phyloP scores from a whole-genome alignment of 2,113 vertebrate genomes.

The Nannospalax galili region DNA sequence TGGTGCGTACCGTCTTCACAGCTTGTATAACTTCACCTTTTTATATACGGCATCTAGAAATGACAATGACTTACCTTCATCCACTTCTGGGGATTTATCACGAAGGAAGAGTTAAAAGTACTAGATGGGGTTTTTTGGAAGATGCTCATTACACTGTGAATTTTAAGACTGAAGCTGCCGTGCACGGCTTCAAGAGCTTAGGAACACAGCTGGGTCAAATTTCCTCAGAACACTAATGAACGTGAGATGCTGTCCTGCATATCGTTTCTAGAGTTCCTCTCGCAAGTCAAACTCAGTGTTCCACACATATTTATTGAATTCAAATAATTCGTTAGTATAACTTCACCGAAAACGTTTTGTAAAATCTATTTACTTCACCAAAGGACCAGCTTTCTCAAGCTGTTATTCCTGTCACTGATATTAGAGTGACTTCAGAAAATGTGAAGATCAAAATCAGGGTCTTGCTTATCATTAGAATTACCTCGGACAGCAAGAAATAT shows the following conservation, averaged over 20 bases:
- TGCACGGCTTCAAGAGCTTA: neutral
- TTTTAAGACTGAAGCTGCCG: neutral
- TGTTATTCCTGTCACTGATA: neutral
- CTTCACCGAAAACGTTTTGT: slow-evolving; percentile 15
- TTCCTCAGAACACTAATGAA: neutral
- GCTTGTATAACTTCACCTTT: neutral
- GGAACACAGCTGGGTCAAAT: neutral
- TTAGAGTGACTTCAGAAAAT: slow-evolving; percentile 25
- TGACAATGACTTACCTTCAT: neutral
- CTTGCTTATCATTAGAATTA: neutral
- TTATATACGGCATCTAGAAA: slow-evolving; percentile 28
- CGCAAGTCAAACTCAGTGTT: slow-evolving; percentile 27
- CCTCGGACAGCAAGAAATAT: neutral
- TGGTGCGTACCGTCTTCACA: neutral
- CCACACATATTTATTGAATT: neutral
- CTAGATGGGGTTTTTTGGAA: neutral
- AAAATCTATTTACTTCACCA: neutral
- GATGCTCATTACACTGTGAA: neutral
- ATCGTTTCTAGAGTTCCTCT: neutral
- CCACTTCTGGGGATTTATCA: slow-evolving; percentile 19
- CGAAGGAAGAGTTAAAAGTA: neutral
- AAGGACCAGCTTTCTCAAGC: neutral
- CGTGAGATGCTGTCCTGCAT: neutral
- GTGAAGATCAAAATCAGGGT: neutral
- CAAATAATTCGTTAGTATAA: slow-evolving; percentile 17